Base-by-base conservation (phyloP, 1,140 invertebrate species). In the Meloidogyne exigua region DNA sequence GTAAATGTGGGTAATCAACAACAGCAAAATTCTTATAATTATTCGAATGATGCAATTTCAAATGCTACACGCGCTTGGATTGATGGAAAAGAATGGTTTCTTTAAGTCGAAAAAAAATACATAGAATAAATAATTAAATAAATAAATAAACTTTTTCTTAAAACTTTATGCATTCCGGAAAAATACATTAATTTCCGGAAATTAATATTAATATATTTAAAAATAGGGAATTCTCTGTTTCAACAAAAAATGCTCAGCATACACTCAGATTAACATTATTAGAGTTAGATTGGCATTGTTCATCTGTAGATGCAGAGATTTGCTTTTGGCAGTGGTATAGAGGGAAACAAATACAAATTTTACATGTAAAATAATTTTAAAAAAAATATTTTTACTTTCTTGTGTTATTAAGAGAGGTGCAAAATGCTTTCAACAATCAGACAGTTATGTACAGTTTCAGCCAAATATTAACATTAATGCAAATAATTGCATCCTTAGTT, bases 81-180 rank as follows among this genome's bases (percentile, higher is more conserved):
- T 25, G 72, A 73, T 9, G 72, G 72, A 28, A 73, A 57, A 65
- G 65, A 73, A 73, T 73, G 72, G 72, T 21, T n/a, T n/a, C n/a
- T n/a, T n/a, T n/a, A n/a, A n/a, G n/a, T n/a, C n/a, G n/a, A n/a
- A n/a, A n/a, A n/a, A n/a, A n/a, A 32, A 32, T 32, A 32, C 28
- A 32, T n/a, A n/a, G n/a, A n/a, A n/a, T n/a, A n/a, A n/a, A 32
- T 32, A 3, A 32, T 32, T 32, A 3, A 3, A 32, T 32, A 32
- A 32, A 32, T 32, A 32, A 32, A 3, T 32, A 3, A 32, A 32
- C 2, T 32, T 32, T 32, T n/a, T n/a, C n/a, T n/a, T n/a, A n/a
- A n/a, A n/a, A n/a, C n/a, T n/a, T n/a, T n/a, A n/a, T n/a, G n/a
- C n/a, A 32, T 32, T 32, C 28, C 28, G 28, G 28, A 32, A 32